These are phyloP conservation scores for Globicephala melas DNA, from an alignment of 2,113 vertebrate species.

Conservation along the genomic window DNA sequence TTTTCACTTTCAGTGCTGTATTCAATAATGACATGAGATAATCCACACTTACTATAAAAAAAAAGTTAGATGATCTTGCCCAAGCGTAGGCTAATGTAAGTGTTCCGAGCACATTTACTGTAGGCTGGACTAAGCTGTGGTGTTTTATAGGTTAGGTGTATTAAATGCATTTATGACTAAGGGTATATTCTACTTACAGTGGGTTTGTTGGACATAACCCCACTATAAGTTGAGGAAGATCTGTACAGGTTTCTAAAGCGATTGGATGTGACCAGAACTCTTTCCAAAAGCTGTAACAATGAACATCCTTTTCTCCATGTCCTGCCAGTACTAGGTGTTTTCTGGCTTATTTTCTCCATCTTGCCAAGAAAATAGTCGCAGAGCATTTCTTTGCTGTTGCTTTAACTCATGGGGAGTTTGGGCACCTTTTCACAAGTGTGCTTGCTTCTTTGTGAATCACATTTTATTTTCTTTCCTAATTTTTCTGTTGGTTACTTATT, in stretches of 20 bases:
- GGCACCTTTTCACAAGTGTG: not conserved
- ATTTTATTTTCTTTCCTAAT: too few species aligned
- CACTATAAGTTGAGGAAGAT: not conserved
- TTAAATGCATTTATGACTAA: not conserved
- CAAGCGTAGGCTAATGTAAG: not conserved
- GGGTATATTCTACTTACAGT: not conserved
- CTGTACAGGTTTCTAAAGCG: not conserved
- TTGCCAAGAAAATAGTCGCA: rapidly evolving
- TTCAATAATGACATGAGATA: rapidly evolving
- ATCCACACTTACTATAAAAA: not conserved
- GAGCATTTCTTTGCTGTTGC: rapidly evolving
- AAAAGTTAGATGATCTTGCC: not conserved
- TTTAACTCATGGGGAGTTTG: too few species aligned
- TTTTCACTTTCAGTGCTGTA: not conserved
- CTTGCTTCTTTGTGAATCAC: not conserved
- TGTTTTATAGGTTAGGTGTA: not conserved
- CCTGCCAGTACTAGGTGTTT: rapidly evolving
- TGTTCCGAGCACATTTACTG: not conserved
- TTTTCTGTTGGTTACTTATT: not conserved
- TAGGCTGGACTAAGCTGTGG: not conserved
- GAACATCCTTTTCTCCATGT: rapidly evolving
- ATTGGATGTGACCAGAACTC: not conserved
- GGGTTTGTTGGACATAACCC: not conserved
- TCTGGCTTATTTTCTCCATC: not conserved
- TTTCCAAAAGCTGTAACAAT: too few species aligned